Evolutionary conservation across 2,113 vertebrate species (phyloP), one percentile per base, ranked within the genome.

Genomic region (Bufo bufo): DNA sequence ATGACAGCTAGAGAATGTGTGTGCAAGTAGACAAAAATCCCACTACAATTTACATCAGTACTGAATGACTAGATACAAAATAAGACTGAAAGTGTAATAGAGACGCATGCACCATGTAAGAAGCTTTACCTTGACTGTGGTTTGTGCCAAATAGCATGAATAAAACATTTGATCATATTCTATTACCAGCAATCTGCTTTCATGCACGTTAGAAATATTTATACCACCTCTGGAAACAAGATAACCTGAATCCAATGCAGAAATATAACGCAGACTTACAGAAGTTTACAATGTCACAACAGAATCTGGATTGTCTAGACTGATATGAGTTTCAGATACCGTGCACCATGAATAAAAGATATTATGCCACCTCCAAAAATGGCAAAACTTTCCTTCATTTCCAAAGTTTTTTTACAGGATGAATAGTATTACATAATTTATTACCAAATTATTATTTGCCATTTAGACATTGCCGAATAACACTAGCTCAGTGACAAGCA

Each of bases 141-240:
- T 5, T 4, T 75, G 72, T 75, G 47, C 47, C 74, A 77, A 79
- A 56, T 13, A 20, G 17, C 20, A 79, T 54, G 52, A 79, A 79
- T 56, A 56, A 79, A 79, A 79, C 77, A 56, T 54, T 79, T 79
- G 19, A 14, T 54, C 11, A 52, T 52, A 77, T 52, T 20, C 74
- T 16, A n/a, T 77, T 77, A 77, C 75, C 75, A 77, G 52, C 49
- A 50, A 77, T 77, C 47, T 77, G 49, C 49, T 77, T 77, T n/a
- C 20, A 77, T 49, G 52, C 74, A 49, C 9, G 52, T 49, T 49
- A 75, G 17, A 75, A 75, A 75, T 17, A 77, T 77, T 52, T 52
- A 19, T 52, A 16, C 52, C 75, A 52, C 75, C 47, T 52, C 19
- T 52, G 19, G 19, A 77, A 77, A 52, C 47, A 77, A 77, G 47